Base-by-base conservation (phyloP, 1,140 invertebrate species). In the Lucilia sericata region DNA sequence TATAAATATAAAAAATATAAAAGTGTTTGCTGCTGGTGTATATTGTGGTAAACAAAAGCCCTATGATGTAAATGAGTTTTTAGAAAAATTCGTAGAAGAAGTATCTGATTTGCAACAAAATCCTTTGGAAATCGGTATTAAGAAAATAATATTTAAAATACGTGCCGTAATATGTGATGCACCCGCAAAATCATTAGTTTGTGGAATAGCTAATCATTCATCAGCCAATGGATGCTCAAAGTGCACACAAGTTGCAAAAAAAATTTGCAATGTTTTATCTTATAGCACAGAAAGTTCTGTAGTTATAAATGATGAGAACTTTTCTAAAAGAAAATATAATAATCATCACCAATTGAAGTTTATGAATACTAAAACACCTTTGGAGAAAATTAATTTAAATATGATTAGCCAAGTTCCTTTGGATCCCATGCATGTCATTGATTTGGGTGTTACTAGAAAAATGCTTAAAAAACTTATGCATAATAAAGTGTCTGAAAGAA, bases 401-500 rank as follows among this genome's bases (percentile, higher is more conserved):
- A 86, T 87, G 84, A 65, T 87, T 19, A 30, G 25, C 25, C 25
- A 30, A 30, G 25, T 30, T 30, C 25, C 25, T 30, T 30, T 30
- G 25, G 25, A 83, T 76, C 84, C 85, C 49, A 86, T 86, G 86
- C 86, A 86, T 82, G 49, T 87, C 12, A 30, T 87, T 74, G 70
- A 25, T 25, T 25, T 74, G 19, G 70, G 70, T 25, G 70, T 74
- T 7, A 25, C 21, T 12, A 74, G 25, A 74, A 74, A 74, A 25
- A 25, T 25, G 19, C 10, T 74, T 12, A 74, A 21, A 3, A 12
- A 12, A 12, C 19, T 74, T 25, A 12, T 74, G 21, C 5, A 7
- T 5, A 25, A 25, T 12, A 74, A 49, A 49, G 13, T 49, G 9
- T 49, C 13, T 49, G 13, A 74, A 74, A 74, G 10, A 21, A 74